Percentiles rank a stretch among this genome's conserved stretches.
These are phyloP conservation scores for Leucoraja erinaceus DNA, from an alignment of 2,113 vertebrate species.

Conservation along the genomic window DNA sequence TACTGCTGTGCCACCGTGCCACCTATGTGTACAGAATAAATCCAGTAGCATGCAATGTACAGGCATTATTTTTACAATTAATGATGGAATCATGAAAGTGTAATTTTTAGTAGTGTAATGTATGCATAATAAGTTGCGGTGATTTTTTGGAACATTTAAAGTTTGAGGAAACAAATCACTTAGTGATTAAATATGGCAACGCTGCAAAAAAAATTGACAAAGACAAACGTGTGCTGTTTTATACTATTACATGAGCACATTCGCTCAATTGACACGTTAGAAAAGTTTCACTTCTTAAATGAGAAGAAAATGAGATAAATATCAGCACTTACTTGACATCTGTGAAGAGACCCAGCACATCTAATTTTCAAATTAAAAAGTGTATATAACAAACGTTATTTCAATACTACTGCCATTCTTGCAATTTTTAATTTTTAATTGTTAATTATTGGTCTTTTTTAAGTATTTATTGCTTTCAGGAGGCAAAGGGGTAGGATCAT, in stretches of 20 bases:
- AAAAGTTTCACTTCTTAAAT: conserved; percentile 1
- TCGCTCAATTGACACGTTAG: neutral
- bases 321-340: neutral
- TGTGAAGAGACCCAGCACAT: neutral
- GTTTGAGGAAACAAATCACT: neutral
- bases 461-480: no score
- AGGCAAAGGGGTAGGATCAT: neutral
- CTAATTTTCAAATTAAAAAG: neutral
- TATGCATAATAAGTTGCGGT: neutral
- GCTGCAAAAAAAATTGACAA: neutral
- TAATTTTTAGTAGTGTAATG: neutral
- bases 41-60: neutral
- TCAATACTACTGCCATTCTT: neutral
- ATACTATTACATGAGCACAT: neutral
- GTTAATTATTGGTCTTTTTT: no score
- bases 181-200: neutral
- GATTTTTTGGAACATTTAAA: neutral
- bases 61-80: neutral
- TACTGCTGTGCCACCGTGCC: no score
- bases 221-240: neutral
- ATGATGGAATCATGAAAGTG: neutral
- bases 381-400: neutral
- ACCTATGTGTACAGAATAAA: neutral
- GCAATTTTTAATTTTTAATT: no score
- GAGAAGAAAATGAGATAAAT: conserved; percentile 13